These are phyloP conservation scores for Lemur catta DNA, from an alignment of 2,797 vertebrate genomes.

Conservation along the genomic window DNA sequence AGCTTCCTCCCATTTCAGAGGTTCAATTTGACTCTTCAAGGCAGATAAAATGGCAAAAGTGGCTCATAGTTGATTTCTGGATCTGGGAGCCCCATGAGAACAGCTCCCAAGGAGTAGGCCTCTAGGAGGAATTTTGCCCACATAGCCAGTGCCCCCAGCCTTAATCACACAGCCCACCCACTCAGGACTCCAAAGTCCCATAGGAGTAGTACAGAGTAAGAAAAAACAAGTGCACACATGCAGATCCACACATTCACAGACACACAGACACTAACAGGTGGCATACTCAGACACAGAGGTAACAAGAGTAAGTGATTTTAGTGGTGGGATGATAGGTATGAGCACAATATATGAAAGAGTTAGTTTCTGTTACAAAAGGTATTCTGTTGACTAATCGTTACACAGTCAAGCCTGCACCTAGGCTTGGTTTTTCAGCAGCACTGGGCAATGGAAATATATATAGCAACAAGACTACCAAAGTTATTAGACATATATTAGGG, in stretches of 20 bases:
- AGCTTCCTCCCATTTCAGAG: not conserved
- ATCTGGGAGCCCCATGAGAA: not conserved
- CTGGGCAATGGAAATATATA: not conserved
- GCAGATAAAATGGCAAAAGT: not conserved
- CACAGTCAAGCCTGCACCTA: not conserved
- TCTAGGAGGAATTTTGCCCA: not conserved
- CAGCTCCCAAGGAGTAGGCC: not conserved
- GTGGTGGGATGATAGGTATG: not conserved
- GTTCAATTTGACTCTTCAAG: not conserved
- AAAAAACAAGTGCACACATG: constrained; percentile 3
- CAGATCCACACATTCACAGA: constrained; percentile 61
- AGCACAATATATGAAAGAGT: not conserved
- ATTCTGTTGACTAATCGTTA: not conserved
- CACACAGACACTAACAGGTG: constrained; percentile 37
- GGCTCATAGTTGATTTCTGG: not conserved
- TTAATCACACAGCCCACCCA: not conserved
- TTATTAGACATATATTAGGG: not conserved
- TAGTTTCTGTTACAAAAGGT: not conserved
- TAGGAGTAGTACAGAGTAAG: not conserved
- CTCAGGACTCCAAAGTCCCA: not conserved
- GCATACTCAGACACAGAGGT: constrained; percentile 49
- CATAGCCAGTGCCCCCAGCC: not conserved
- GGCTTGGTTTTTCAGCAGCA: not conserved
- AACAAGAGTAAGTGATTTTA: constrained; percentile 10
- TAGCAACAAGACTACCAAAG: not conserved